Conservation (phyloP, 64 coral and sea anemone genomes). For the Cladopsammia gracilis region DNA sequence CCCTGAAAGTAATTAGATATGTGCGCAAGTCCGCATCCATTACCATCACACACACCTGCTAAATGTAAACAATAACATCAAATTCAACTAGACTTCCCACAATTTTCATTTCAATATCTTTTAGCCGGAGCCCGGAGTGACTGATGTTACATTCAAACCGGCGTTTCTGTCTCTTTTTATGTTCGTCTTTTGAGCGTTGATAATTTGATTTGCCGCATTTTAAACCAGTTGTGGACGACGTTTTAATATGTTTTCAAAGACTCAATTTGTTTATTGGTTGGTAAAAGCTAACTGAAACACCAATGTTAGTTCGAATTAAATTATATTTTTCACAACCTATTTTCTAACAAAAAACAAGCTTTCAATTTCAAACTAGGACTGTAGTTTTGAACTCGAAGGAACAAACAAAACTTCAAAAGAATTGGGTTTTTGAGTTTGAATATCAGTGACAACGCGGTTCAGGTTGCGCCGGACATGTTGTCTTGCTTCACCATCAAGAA, state of each 20-base stretch:
- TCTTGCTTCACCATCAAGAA: too few species aligned
- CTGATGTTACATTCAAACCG: neutral
- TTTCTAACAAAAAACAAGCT: too few species aligned
- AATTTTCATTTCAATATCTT: slow-evolving; percentile 28
- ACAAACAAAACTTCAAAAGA: neutral
- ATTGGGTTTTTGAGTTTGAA: too few species aligned
- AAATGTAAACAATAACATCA: slow-evolving; percentile 18
- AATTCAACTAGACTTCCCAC: neutral
- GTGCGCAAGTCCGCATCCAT: slow-evolving; percentile 15
- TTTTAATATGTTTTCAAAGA: too few species aligned
- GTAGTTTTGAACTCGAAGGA: neutral
- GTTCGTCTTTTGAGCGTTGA: neutral
- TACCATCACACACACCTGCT: neutral
- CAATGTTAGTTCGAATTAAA: too few species aligned
- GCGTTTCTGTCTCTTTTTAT: neutral
- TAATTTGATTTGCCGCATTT: too few species aligned
- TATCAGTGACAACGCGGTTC: too few species aligned
- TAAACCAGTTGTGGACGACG: too few species aligned
- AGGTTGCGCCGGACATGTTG: too few species aligned
- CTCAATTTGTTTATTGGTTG: too few species aligned
- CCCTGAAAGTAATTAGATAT: slow-evolving; percentile 23
- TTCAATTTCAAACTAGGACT: neutral
- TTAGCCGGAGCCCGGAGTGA: neutral
- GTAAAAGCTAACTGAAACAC: too few species aligned
- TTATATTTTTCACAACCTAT: too few species aligned